A percentile compares a stretch with the other conserved stretches of the same genome.
Evolutionary conservation across 2,888 invertebrate species (phyloP).

Genomic region (Leucophenga montana): DNA sequence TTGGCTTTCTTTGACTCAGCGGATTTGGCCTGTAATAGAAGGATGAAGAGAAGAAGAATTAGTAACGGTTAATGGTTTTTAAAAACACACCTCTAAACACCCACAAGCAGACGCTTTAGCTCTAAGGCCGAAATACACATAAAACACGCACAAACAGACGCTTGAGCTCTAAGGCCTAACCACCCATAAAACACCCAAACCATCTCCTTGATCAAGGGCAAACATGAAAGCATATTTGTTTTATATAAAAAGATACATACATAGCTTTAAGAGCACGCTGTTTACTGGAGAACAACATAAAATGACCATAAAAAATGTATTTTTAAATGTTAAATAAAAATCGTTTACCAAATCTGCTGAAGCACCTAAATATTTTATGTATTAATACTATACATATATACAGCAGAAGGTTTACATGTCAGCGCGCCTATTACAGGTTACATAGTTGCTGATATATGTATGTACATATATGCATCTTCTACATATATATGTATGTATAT

Average conservation of each 20-base stretch:
- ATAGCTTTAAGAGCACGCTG: constrained; percentile 74
- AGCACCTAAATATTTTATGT: neutral
- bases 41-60: constrained; percentile 5
- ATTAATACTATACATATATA: constrained; percentile 22
- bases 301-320: constrained; percentile 55
- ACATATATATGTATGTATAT: constrained; percentile 31
- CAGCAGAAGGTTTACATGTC: constrained; percentile 29
- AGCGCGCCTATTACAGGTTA: constrained; percentile 50
- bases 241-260: constrained; percentile 35
- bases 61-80: constrained; percentile 20
- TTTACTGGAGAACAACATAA: constrained; percentile 36
- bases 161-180: too few relatives aligned
- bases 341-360: constrained; percentile 50
- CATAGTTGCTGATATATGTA: constrained; percentile 32
- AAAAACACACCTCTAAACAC: neutral
- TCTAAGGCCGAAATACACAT: neutral
- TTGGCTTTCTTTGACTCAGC: constrained; percentile 73
- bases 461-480: constrained; percentile 18
- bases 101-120: too few relatives aligned
- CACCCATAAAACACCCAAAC: constrained; percentile 51
- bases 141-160: constrained; percentile 6
- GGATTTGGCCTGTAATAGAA: constrained; percentile 67
- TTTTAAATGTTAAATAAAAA: constrained; percentile 58
- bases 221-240: constrained; percentile 18
- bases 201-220: constrained; percentile 66